Evolutionary conservation across 2,888 invertebrate genomes (phyloP), one percentile per base, ranked within the genome.

Genomic region (Leptinotarsa rubiginosa): DNA sequence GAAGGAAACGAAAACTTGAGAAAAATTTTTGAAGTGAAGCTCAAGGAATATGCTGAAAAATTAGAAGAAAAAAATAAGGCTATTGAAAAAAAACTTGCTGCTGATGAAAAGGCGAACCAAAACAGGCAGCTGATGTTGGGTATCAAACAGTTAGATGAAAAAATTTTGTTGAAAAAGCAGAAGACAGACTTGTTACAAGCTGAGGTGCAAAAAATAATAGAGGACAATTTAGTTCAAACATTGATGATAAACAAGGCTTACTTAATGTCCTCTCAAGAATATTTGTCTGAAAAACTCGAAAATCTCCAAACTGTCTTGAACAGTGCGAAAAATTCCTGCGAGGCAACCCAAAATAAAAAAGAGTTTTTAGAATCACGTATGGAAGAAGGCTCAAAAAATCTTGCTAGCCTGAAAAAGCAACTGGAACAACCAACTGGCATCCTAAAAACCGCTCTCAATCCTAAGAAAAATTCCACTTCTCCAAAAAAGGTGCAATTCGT

Each of bases 401-500:
- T 62, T 31, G 18, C 16, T 20, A 47, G 20, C 18, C 13, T 69
- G 18, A 31, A 56, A n/a, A 22, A 69, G 10, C n/a, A 69, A 41
- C 41, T 56, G 13, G 68, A 69, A 7, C 54, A 54, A 47, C 56
- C 56, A 47, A 56, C 56, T 18, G 20, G 68, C 47, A 69, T 69
- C 25, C 18, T 69, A 15, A 69, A 69, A 69, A 56, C 41, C 10
- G 12, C 68, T n/a, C 25, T 54, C 15, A 31, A 31, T 41, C 18
- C 15, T 13, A 69, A 69, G 52, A 18, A 18, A 47, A 20, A 31
- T 69, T 4, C 31, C 13, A 41, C 22, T 69, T 69, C 68, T 31
- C 56, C 68, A 31, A 69, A 69, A 41, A 56, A 56, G 22, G 56
- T 91, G 56, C 93, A 88, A 41, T 90, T 79, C 16, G 73, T 73